Evolutionary conservation across 2,797 vertebrate genomes (phyloP).

Genomic region (Hydrocynus forskahlii): DNA sequence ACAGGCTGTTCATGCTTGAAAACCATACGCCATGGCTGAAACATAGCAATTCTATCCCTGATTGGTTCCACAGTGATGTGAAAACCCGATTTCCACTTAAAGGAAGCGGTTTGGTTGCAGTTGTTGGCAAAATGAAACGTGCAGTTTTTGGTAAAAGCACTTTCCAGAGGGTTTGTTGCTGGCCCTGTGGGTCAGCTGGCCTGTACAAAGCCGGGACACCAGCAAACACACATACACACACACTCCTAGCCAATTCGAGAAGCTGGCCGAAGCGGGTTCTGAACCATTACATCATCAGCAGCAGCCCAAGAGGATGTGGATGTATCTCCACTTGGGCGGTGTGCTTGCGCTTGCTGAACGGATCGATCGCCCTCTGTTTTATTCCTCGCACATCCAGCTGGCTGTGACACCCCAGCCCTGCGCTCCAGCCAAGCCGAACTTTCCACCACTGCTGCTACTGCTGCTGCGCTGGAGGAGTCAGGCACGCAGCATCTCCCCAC

Average conservation of each 20-base stretch:
- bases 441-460: slow-evolving; percentile 4
- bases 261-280: slow-evolving; percentile 23
- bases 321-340: slow-evolving; percentile 21
- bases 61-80: too few species aligned
- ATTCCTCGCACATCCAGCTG: slow-evolving; percentile 45
- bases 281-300: slow-evolving; percentile 33
- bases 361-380: slow-evolving; percentile 41
- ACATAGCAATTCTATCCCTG: too few species aligned
- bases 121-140: too few species aligned
- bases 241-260: background rate
- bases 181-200: background rate
- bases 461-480: slow-evolving; percentile 1
- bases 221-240: background rate
- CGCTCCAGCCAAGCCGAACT: slow-evolving; percentile 35
- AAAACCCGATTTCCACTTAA: too few species aligned
- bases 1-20: too few species aligned
- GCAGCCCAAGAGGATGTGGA: slow-evolving; percentile 31
- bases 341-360: slow-evolving; percentile 13
- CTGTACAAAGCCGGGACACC: background rate
- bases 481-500: slow-evolving; percentile 7
- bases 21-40: too few species aligned
- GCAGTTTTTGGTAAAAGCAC: too few species aligned
- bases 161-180: background rate
- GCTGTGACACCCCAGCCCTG: slow-evolving; percentile 42
- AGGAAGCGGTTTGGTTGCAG: too few species aligned